Evolutionary conservation across 2,888 invertebrate genomes (phyloP).

Genomic region (Drosophila merina): DNA sequence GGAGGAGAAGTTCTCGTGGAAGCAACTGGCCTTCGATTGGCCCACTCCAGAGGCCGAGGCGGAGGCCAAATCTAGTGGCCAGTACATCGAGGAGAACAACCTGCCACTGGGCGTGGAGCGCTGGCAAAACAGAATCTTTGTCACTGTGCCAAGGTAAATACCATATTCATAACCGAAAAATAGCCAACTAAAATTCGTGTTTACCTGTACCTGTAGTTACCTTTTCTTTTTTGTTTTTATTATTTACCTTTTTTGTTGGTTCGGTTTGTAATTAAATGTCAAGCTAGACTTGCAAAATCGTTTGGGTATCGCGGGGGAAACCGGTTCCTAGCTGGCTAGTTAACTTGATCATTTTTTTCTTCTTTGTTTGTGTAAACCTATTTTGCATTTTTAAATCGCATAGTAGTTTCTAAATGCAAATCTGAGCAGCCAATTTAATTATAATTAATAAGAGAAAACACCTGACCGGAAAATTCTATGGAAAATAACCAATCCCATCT

Average conservation of each 20-base stretch:
- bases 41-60: slow-evolving; percentile 86
- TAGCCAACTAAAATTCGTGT: slow-evolving; percentile 21
- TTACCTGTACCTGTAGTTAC: slow-evolving; percentile 29
- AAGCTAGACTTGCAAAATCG: slow-evolving; percentile 65
- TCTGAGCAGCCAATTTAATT: slow-evolving; percentile 40
- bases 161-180: slow-evolving; percentile 29
- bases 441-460: slow-evolving; percentile 32
- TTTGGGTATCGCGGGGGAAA: slow-evolving; percentile 47
- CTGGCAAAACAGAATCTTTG: slow-evolving; percentile 89
- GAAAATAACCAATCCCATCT: slow-evolving; percentile 8
- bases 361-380: slow-evolving; percentile 36
- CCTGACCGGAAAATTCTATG: slow-evolving; percentile 32
- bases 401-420: slow-evolving; percentile 61
- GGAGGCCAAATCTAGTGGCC: slow-evolving; percentile 86
- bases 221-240: slow-evolving; percentile 34
- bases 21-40: slow-evolving; percentile 88
- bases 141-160: slow-evolving; percentile 87
- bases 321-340: slow-evolving; percentile 56
- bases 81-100: slow-evolving; percentile 88
- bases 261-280: slow-evolving; percentile 50
- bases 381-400: slow-evolving; percentile 54
- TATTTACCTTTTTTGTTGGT: slow-evolving; percentile 44
- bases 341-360: slow-evolving; percentile 26
- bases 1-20: slow-evolving; percentile 89
- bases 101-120: slow-evolving; percentile 89